Evolutionary conservation across 2,888 invertebrate genomes (phyloP).

Genomic region (Monochamus alternatus): DNA sequence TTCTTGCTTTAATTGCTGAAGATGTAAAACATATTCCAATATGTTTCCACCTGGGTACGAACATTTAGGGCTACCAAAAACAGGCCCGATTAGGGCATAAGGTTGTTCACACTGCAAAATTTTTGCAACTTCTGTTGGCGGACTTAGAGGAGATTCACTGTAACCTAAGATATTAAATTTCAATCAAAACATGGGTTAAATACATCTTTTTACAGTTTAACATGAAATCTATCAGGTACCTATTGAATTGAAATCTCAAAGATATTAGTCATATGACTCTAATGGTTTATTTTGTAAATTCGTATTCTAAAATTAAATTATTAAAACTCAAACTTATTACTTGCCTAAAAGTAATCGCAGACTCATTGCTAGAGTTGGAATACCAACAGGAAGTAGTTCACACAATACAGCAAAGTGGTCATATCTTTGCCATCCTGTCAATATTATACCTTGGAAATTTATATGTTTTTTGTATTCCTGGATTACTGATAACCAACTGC

Average conservation of each 20-base stretch:
- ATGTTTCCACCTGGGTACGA: constrained; percentile 66
- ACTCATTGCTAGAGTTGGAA: constrained; percentile 79
- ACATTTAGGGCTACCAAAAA: constrained; percentile 65
- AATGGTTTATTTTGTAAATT: no score
- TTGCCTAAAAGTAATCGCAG: constrained; percentile 69
- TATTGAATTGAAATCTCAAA: no score
- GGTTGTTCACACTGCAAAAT: constrained; percentile 65
- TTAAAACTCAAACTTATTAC: neutral
- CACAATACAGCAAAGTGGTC: constrained; percentile 82
- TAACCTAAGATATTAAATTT: constrained; percentile 59
- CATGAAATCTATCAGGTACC: no score
- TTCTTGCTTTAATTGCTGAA: constrained; percentile 73
- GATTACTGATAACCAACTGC: constrained; percentile 79
- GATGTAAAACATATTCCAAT: constrained; percentile 65
- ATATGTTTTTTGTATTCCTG: constrained; percentile 71
- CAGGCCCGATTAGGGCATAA: constrained; percentile 63
- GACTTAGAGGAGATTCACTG: constrained; percentile 71
- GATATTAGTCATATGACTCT: no score
- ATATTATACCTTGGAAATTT: constrained; percentile 77
- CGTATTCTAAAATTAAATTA: no score
- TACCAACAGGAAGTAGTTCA: constrained; percentile 78
- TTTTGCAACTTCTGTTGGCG: constrained; percentile 69
- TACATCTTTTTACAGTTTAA: no score
- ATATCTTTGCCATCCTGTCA: constrained; percentile 81
- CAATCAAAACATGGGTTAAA: no score